phyloP scores from a whole-genome alignment of 1,140 invertebrate genomes.

The Drosophila punjabiensis region DNA sequence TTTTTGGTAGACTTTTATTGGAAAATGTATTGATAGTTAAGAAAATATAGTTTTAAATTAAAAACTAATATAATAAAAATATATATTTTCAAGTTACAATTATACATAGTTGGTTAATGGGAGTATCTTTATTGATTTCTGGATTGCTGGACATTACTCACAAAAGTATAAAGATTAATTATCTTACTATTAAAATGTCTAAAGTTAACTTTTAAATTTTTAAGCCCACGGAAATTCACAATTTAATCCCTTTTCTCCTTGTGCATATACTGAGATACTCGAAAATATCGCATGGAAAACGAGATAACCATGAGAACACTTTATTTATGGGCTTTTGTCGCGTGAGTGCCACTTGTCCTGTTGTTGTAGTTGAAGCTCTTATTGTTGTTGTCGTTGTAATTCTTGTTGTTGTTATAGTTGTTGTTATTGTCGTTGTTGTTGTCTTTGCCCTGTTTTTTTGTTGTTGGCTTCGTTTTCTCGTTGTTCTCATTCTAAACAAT shows the following conservation, averaged over 20 bases:
- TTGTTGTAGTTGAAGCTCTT: conserved; percentile 8
- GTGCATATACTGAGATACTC: conserved; percentile 17
- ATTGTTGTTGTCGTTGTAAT: conserved; percentile 11
- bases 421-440: conserved; percentile 23
- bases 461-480: conserved; percentile 41
- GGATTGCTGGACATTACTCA: too few relatives aligned
- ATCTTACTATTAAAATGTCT: neutral
- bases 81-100: too few relatives aligned
- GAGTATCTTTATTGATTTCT: too few relatives aligned
- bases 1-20: neutral
- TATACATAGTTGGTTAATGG: too few relatives aligned
- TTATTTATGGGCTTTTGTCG: conserved; percentile 73
- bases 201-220: neutral
- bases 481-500: conserved; percentile 80
- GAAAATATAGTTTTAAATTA: neutral
- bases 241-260: neutral
- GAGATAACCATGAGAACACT: conserved; percentile 67
- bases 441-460: conserved; percentile 33
- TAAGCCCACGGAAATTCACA: neutral
- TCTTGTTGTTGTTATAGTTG: conserved; percentile 17
- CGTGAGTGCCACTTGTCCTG: conserved; percentile 68
- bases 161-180: too few relatives aligned
- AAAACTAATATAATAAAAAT: neutral
- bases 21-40: neutral
- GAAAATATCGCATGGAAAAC: conserved; percentile 39